A percentile compares a stretch with the other conserved stretches of the same genome.
Conservation (phyloP, 2,888 invertebrate genomes). For the Micropterix aruncella region DNA sequence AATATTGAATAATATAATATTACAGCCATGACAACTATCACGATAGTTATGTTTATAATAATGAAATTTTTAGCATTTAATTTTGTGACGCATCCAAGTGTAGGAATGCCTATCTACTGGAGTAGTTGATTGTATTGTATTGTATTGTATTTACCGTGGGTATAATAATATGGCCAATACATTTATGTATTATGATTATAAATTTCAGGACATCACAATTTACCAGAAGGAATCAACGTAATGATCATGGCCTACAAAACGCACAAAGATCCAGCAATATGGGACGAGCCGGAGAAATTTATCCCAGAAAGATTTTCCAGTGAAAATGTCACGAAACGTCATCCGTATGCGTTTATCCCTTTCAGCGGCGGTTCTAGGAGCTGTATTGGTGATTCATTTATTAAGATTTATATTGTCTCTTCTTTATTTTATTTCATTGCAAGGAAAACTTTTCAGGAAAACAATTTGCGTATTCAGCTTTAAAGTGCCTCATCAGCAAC, state of each 20-base stretch:
- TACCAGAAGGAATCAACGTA: slow-evolving; percentile 8
- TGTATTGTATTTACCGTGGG: too few relatives aligned
- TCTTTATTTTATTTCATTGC: too few relatives aligned
- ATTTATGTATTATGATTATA: too few relatives aligned
- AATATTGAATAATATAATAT: too few relatives aligned
- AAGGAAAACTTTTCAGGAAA: neutral
- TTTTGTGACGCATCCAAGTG: too few relatives aligned
- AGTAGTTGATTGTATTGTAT: too few relatives aligned
- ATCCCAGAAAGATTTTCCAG: slow-evolving; percentile 7
- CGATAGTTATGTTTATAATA: too few relatives aligned
- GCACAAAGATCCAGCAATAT: slow-evolving; percentile 7
- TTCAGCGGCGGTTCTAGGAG: slow-evolving; percentile 2
- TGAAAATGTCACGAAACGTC: slow-evolving; percentile 5
- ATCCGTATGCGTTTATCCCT: slow-evolving; percentile 7
- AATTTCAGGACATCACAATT: slow-evolving; percentile 5
- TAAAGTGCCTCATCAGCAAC: neutral
- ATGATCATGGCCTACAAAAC: slow-evolving; percentile 2
- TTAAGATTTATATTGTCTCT: too few relatives aligned
- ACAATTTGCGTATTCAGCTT: neutral
- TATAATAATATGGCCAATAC: too few relatives aligned
- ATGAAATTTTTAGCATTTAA: too few relatives aligned
- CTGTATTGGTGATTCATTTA: slow-evolving; percentile 2
- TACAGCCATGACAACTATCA: too few relatives aligned
- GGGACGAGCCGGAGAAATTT: slow-evolving; percentile 8
- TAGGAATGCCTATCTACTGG: too few relatives aligned